Evolutionary conservation across 2,113 vertebrate genomes (phyloP).

Genomic region (Coryphaenoides rupestris): DNA sequence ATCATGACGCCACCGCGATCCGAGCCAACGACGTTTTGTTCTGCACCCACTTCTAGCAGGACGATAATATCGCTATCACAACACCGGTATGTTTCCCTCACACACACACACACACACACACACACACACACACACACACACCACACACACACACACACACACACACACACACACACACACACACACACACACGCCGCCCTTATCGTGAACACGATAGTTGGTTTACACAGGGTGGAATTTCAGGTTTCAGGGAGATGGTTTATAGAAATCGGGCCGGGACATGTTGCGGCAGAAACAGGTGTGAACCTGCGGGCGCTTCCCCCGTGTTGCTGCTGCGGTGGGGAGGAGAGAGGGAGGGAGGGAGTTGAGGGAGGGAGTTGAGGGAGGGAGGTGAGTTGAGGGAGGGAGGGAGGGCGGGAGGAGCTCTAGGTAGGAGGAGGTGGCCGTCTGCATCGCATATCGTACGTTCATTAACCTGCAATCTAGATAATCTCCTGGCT

Average conservation of each 20-base stretch:
- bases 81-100: too few species aligned
- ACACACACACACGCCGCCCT: too few species aligned
- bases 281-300: slow-evolving; percentile 48
- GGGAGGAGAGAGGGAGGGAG: slow-evolving; percentile 8
- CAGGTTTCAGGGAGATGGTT: slow-evolving; percentile 45
- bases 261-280: slow-evolving; percentile 57
- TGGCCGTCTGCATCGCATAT: slow-evolving; percentile 47
- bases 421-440: slow-evolving; percentile 20
- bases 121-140: too few species aligned
- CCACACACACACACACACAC: too few species aligned
- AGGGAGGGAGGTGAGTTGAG: slow-evolving; percentile 2
- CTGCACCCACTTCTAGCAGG: too few species aligned
- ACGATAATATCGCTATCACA: too few species aligned
- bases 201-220: slow-evolving; percentile 34
- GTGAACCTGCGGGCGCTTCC: slow-evolving; percentile 49
- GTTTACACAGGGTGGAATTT: slow-evolving; percentile 53
- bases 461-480: slow-evolving; percentile 67
- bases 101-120: too few species aligned
- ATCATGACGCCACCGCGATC: too few species aligned
- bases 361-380: not conserved
- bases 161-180: too few species aligned
- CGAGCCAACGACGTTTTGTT: too few species aligned
- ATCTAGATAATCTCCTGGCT: slow-evolving; percentile 64
- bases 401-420: slow-evolving; percentile 10
- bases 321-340: slow-evolving; percentile 18